Percentiles rank a stretch among this genome's conserved stretches.
These are phyloP conservation scores for Cylloceria caligata DNA, from an alignment of 2,888 invertebrate species.

Conservation along the genomic window DNA sequence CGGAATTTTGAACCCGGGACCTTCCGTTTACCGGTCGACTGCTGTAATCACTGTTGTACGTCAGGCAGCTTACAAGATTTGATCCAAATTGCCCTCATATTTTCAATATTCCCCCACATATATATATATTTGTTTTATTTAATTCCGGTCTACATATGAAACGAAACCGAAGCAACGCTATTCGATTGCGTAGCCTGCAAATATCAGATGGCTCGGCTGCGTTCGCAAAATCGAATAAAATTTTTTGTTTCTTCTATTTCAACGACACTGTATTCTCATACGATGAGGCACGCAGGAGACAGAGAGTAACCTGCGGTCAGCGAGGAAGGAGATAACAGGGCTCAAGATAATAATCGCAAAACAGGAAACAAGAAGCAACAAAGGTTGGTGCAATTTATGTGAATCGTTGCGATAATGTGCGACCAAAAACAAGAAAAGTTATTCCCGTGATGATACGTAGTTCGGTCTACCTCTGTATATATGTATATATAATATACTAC, in stretches of 20 bases:
- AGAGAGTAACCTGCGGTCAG: constrained; percentile 72
- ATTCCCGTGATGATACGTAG: neutral
- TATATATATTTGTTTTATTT: too few relatives aligned
- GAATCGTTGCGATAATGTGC: neutral
- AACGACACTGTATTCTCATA: constrained; percentile 22
- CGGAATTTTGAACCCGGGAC: too few relatives aligned
- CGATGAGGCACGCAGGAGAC: constrained; percentile 69
- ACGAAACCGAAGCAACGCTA: too few relatives aligned
- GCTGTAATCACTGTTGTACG: too few relatives aligned
- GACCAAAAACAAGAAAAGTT: neutral
- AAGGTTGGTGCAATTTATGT: neutral
- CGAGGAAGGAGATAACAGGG: constrained; percentile 71
- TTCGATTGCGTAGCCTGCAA: too few relatives aligned
- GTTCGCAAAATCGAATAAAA: neutral
- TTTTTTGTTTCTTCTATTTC: neutral
- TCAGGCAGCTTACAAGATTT: too few relatives aligned
- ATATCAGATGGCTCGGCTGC: too few relatives aligned
- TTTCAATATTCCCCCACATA: too few relatives aligned
- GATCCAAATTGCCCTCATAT: too few relatives aligned
- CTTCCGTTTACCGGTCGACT: too few relatives aligned
- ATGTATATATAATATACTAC: neutral
- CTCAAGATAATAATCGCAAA: constrained; percentile 72
- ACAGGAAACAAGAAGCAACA: constrained; percentile 53
- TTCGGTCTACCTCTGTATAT: neutral
- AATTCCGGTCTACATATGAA: too few relatives aligned